phyloP scores from a whole-genome alignment of 2,888 invertebrate species.

The Pristionchus fissidentatus region DNA sequence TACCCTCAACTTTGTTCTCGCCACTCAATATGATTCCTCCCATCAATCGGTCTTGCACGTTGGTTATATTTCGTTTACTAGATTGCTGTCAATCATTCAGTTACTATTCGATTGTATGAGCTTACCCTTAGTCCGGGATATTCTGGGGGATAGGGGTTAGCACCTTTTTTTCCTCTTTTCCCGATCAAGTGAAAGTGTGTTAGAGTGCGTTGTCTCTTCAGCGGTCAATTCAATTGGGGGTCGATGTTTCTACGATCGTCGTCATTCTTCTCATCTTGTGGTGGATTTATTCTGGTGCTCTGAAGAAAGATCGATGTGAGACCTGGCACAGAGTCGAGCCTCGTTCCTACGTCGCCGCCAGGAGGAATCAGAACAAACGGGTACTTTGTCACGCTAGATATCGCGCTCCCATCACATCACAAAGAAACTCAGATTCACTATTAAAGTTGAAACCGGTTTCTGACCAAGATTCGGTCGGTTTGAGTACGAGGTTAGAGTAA shows the following conservation, averaged over 20 bases:
- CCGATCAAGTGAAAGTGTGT: slow-evolving; percentile 16
- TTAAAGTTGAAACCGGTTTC: slow-evolving; percentile 22
- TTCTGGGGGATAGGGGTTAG: slow-evolving; percentile 1
- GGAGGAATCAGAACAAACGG: slow-evolving; percentile 46
- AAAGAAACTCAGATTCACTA: neutral
- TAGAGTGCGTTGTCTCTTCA: slow-evolving; percentile 36
- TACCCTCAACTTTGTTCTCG: slow-evolving; percentile 23
- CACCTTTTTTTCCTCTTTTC: neutral
- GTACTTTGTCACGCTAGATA: neutral
- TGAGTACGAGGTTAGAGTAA: slow-evolving; percentile 22
- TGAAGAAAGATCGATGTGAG: slow-evolving; percentile 43
- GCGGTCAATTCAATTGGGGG: slow-evolving; percentile 38
- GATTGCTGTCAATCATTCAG: neutral
- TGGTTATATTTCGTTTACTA: neutral
- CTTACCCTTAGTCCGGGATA: too few species aligned
- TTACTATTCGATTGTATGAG: too few species aligned
- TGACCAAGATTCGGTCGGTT: neutral
- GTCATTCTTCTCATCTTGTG: slow-evolving; percentile 39
- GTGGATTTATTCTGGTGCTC: slow-evolving; percentile 45
- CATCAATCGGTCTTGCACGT: slow-evolving; percentile 17
- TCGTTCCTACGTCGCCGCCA: slow-evolving; percentile 24
- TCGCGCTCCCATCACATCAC: slow-evolving; percentile 11
- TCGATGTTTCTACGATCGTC: slow-evolving; percentile 30
- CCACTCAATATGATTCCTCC: slow-evolving; percentile 34
- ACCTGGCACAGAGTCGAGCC: slow-evolving; percentile 39